Evolutionary conservation across 92 coral and sea anemone species (phyloP).

Genomic region (Heliopora coerulea): DNA sequence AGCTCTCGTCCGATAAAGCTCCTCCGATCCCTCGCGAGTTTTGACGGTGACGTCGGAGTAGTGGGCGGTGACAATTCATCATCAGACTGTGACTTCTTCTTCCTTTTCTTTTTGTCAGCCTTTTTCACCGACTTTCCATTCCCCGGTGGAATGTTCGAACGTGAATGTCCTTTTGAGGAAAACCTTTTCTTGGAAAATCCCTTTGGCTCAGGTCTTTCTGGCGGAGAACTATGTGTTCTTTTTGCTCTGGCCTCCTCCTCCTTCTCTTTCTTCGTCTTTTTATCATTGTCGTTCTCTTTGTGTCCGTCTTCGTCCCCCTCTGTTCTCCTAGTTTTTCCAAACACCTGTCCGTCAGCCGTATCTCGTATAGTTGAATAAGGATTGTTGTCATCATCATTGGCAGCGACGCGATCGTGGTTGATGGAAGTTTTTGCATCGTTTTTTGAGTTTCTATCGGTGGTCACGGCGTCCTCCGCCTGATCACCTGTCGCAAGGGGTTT

Average conservation of each 20-base stretch:
- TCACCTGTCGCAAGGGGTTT: conserved; percentile 10
- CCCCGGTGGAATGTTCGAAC: background rate
- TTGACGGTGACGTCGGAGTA: background rate
- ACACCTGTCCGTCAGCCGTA: conserved; percentile 18
- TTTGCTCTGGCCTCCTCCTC: background rate
- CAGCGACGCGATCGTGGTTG: background rate
- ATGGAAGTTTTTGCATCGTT: background rate
- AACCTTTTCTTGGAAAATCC: background rate
- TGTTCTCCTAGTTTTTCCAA: background rate
- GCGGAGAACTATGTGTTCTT: conserved; percentile 14
- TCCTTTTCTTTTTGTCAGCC: conserved; percentile 2
- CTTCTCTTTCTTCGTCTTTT: background rate
- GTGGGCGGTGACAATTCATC: background rate
- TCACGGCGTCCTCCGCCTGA: background rate
- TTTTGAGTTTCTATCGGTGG: conserved; percentile 9
- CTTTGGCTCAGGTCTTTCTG: background rate
- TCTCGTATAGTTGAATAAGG: background rate
- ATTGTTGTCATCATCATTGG: background rate
- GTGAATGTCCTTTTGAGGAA: conserved; percentile 15
- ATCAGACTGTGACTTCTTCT: background rate
- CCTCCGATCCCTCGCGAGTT: conserved; percentile 2
- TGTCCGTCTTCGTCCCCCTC: background rate
- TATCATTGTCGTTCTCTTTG: background rate
- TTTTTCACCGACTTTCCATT: background rate
- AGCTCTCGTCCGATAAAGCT: conserved; percentile 16